Evolutionary conservation across 2,113 vertebrate species (phyloP).

Genomic region (Scartelaos histophorus): DNA sequence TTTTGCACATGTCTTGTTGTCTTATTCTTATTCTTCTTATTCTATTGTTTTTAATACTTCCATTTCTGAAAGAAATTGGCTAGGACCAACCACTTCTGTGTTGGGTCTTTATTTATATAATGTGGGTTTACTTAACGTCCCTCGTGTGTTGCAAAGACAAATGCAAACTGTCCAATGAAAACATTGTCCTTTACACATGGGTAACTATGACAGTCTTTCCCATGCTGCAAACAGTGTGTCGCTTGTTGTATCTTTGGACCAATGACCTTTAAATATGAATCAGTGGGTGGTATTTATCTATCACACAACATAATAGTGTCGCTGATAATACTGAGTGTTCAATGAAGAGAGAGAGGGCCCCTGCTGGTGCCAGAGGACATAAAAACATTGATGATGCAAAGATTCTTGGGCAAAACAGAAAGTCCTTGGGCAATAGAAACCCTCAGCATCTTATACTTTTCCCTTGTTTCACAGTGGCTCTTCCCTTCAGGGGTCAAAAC

Average conservation of each 20-base stretch:
- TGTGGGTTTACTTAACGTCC: not conserved
- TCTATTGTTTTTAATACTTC: no score
- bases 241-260: not conserved
- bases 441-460: not conserved
- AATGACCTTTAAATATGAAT: not conserved
- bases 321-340: not conserved
- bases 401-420: not conserved
- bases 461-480: not conserved
- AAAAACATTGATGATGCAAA: not conserved
- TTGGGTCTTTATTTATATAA: not conserved
- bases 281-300: not conserved
- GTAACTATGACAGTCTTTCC: not conserved
- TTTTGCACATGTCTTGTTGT: no score
- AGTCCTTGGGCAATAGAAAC: not conserved
- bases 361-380: not conserved
- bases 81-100: not conserved
- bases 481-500: not conserved
- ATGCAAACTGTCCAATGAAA: not conserved
- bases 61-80: not conserved
- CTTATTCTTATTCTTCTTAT: no score
- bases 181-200: not conserved
- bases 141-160: not conserved
- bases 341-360: not conserved
- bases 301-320: not conserved
- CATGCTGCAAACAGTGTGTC: not conserved